These are phyloP conservation scores for Euura lappo DNA, from an alignment of 1,140 invertebrate species.

Conservation along the genomic window DNA sequence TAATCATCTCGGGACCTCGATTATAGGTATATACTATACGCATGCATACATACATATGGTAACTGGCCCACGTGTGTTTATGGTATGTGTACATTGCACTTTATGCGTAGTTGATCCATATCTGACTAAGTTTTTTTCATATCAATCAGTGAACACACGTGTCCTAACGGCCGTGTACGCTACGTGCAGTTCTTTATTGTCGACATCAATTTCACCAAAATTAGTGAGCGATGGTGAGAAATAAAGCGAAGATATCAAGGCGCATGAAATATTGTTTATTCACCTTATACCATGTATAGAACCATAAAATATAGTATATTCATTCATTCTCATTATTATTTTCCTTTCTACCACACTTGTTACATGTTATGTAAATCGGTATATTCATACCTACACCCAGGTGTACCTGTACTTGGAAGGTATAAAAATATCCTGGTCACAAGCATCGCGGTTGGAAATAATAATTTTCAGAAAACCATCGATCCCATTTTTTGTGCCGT, in stretches of 20 bases:
- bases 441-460: neutral
- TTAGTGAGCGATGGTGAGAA: neutral
- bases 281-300: neutral
- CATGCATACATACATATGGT: neutral
- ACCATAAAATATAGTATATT: neutral
- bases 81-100: slow-evolving; percentile 40
- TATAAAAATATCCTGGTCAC: neutral
- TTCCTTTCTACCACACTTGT: neutral
- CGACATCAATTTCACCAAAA: neutral
- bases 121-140: slow-evolving; percentile 51
- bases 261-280: slow-evolving; percentile 24
- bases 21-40: neutral
- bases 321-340: neutral
- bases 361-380: no score
- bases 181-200: neutral
- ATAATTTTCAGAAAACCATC: neutral
- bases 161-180: slow-evolving; percentile 24
- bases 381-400: neutral
- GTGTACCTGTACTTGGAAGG: neutral
- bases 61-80: neutral
- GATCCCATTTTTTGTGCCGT: neutral
- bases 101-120: slow-evolving; percentile 43
- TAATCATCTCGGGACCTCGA: neutral
- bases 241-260: slow-evolving; percentile 18
- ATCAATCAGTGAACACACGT: slow-evolving; percentile 53